Evolutionary conservation across 2,888 invertebrate species (phyloP).

Genomic region (Cantharis flavilabris): DNA sequence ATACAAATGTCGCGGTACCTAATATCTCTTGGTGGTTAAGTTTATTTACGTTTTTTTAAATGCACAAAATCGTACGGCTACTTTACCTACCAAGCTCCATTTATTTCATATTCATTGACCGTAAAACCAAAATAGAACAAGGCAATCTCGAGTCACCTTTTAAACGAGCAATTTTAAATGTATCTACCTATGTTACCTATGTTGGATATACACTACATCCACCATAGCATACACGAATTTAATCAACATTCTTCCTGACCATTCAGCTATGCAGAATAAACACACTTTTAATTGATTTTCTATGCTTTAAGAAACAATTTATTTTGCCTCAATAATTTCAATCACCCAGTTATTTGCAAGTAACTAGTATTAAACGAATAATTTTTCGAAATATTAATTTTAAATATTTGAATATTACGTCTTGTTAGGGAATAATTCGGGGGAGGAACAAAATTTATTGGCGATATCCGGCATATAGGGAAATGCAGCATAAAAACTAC

Average conservation of each 20-base stretch:
- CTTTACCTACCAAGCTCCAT: slow-evolving; percentile 28
- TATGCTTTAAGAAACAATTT: slow-evolving; percentile 29
- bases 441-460: not conserved
- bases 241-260: slow-evolving; percentile 37
- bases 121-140: slow-evolving; percentile 32
- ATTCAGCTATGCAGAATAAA: slow-evolving; percentile 36
- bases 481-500: not conserved
- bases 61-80: slow-evolving; percentile 3
- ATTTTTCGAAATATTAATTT: too few relatives aligned
- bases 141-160: slow-evolving; percentile 28
- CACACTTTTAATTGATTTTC: slow-evolving; percentile 38
- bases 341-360: not conserved
- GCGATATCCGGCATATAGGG: not conserved
- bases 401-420: not conserved
- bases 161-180: slow-evolving; percentile 13
- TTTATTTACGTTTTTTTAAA: not conserved
- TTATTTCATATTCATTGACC: slow-evolving; percentile 26
- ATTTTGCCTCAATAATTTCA: slow-evolving; percentile 28
- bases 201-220: not conserved
- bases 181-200: not conserved
- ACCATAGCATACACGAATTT: slow-evolving; percentile 26
- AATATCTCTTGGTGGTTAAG: not conserved
- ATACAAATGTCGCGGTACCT: not conserved
- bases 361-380: too few relatives aligned
- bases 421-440: not conserved